These are phyloP conservation scores for Rhinolophus sinicus DNA, from an alignment of 2,113 vertebrate genomes.

Conservation along the genomic window DNA sequence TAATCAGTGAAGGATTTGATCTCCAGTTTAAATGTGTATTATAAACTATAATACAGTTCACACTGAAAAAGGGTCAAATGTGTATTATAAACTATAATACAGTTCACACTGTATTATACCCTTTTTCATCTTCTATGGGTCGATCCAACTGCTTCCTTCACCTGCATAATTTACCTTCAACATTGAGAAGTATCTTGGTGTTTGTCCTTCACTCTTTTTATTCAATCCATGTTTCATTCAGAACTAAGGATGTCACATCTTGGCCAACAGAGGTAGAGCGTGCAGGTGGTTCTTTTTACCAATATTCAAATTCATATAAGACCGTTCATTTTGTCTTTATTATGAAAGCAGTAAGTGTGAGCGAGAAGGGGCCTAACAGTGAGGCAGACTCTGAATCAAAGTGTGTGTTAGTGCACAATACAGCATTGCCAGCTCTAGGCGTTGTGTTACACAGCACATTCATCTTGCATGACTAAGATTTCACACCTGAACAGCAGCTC, in stretches of 20 bases:
- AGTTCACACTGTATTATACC: too few relatives aligned
- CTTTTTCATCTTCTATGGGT: background rate
- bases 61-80: too few relatives aligned
- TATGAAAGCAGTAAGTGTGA: background rate
- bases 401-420: background rate
- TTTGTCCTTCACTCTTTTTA: conserved; percentile 43
- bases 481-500: too few relatives aligned
- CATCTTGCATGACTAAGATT: background rate
- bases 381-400: background rate
- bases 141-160: background rate
- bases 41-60: background rate
- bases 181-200: background rate
- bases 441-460: fast-evolving
- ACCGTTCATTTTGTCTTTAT: background rate
- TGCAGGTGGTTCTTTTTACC: conserved; percentile 71
- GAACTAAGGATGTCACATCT: conserved; percentile 6
- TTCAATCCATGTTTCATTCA: conserved; percentile 9
- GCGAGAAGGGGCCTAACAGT: too few relatives aligned
- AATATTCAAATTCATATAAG: conserved; percentile 47
- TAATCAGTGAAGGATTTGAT: background rate
- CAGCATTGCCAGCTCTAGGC: background rate
- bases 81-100: background rate
- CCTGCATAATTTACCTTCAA: background rate
- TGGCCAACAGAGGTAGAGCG: conserved; percentile 43
- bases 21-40: background rate